Base-by-base conservation (phyloP, 2,888 invertebrate genomes). In the Coelinius sp. region DNA sequence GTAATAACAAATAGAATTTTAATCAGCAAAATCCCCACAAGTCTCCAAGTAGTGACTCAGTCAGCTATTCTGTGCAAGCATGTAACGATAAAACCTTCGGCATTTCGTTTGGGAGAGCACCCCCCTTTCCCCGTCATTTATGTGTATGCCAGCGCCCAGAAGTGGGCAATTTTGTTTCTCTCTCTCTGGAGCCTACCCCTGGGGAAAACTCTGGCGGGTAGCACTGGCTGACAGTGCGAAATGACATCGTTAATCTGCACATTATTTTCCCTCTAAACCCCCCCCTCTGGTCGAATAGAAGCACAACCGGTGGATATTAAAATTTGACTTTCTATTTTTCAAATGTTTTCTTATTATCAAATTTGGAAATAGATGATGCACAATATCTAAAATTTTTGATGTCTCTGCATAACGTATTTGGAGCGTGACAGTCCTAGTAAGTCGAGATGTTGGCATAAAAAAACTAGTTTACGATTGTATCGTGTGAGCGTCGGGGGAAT, bases 231-330 rank as follows among this genome's bases (percentile, higher is more conserved):
- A 65, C 22, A 38, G 24, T 25, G 65, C 56, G 70, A 62, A 65
- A 73, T 71, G 63, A 75, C 71, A 69, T 75, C 75, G 71, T 75
- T 76, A 75, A 71, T 73, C 59, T 68, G 73, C 53, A 74, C 76
- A 74, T 75, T 73, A 68, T 65, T 69, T 70, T 53, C n/a, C 66
- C 70, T 4, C 22, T 12, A 66, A 17, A 27, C 10, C 4, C 14
- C 14, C n/a, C 10, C 4, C 14, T 14, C n/a, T 10, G 35, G 24
- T 24, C 25, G 53, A 25, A 12, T 27, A 12, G 4, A 56, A 56
- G 59, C 27, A 53, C 53, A n/a, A 14, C 59, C 59, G 35, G 35
- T 59, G 17, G 20, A 59, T 59, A 63, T 63, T 41, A 41, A 41
- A 63, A 63, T 63, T 63, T 24, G 8, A 35, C 20, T 31, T 63